These are phyloP conservation scores for Lagorchestes hirsutus DNA, from an alignment of 2,797 vertebrate genomes.

Conservation along the genomic window DNA sequence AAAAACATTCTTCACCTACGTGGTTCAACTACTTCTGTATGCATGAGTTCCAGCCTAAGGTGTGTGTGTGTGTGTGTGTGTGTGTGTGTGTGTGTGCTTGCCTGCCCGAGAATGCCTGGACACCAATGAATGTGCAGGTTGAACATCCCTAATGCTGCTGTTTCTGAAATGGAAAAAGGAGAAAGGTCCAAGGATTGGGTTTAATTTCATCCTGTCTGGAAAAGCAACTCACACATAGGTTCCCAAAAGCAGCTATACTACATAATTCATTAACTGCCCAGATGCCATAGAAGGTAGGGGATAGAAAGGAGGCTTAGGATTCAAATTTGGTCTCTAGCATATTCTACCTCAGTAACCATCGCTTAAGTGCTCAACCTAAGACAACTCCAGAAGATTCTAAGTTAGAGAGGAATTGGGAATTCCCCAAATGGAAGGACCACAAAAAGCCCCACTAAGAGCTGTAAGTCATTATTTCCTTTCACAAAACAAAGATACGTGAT, in stretches of 20 bases:
- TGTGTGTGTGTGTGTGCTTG: not conserved
- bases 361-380: not conserved
- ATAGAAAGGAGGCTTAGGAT: not conserved
- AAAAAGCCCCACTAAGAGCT: conserved; percentile 31
- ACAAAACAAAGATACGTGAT: not conserved
- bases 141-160: not conserved
- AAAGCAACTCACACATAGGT: not conserved
- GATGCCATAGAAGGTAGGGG: not conserved
- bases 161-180: conserved; percentile 14
- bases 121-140: not conserved
- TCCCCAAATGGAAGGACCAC: not conserved
- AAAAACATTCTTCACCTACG: conserved; percentile 87
- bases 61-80: not conserved
- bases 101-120: not conserved
- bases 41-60: conserved; percentile 49
- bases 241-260: not conserved
- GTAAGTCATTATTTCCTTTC: conserved; percentile 44
- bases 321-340: not conserved
- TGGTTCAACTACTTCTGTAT: conserved; percentile 34
- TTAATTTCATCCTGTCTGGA: conserved; percentile 4
- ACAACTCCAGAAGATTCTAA: not conserved
- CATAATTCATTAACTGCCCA: not conserved
- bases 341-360: not conserved
- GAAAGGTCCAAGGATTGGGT: not conserved
- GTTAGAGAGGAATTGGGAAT: not conserved